Conservation (phyloP, 30 jellyfish, hydroid and myxozoan species). For the Aurelia aurita complex sp. Pacific region DNA sequence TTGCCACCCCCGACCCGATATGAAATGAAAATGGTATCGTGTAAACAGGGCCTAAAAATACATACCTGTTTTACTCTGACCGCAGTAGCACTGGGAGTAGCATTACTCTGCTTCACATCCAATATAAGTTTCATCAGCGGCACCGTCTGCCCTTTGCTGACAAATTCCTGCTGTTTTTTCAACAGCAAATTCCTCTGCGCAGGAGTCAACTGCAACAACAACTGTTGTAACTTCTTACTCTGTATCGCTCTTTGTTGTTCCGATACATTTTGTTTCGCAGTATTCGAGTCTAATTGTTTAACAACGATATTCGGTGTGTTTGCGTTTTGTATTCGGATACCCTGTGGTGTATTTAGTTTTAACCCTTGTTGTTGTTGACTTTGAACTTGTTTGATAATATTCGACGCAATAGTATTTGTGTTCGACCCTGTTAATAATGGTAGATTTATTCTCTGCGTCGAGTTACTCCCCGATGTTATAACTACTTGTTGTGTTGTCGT, state of each 20-base stretch:
- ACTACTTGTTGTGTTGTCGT: conserved; percentile 15
- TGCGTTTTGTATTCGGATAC: conserved; percentile 44
- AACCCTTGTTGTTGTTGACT: conserved; percentile 11
- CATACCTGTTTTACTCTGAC: conserved; percentile 7
- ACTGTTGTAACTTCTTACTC: conserved; percentile 52
- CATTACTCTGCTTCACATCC: conserved; percentile 50
- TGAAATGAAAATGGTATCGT: too few species aligned
- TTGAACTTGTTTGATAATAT: conserved; percentile 31
- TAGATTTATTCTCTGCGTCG: conserved; percentile 30
- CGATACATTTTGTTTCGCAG: background rate
- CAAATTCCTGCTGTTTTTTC: conserved; percentile 57
- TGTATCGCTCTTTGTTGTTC: conserved; percentile 60
- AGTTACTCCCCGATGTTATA: conserved; percentile 27
- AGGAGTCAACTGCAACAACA: conserved; percentile 56
- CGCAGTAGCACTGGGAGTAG: background rate
- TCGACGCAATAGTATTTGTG: conserved; percentile 11
- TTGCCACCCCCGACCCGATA: too few species aligned
- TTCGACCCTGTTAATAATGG: conserved; percentile 22
- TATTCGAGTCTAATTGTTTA: conserved; percentile 33
- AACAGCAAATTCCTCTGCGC: conserved; percentile 62
- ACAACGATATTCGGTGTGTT: conserved; percentile 48
- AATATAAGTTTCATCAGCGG: conserved; percentile 48
- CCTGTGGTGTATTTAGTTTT: conserved; percentile 33
- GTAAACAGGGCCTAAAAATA: background rate
- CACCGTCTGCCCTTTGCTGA: conserved; percentile 62